Conservation (phyloP, 2,888 invertebrate genomes). For the Terebella lapidaria region DNA sequence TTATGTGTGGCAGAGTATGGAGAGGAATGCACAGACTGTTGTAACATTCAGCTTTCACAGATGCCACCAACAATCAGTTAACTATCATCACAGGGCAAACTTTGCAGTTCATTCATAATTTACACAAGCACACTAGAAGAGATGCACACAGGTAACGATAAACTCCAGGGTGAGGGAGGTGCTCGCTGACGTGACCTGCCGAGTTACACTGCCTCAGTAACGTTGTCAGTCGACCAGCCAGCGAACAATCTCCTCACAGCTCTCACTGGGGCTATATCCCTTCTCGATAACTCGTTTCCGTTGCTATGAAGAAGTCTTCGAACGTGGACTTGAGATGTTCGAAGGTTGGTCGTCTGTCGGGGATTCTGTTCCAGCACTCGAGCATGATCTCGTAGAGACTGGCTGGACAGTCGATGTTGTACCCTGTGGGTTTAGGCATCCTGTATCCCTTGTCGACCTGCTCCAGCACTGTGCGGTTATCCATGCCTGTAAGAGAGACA, state of each 20-base stretch:
- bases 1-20: no score
- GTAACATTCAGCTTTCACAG: no score
- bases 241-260: no score
- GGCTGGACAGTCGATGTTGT: constrained; percentile 68
- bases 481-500: constrained; percentile 9
- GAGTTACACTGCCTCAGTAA: no score
- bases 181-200: no score
- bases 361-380: constrained; percentile 56
- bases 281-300: constrained; percentile 46
- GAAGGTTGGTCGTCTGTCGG: constrained; percentile 94
- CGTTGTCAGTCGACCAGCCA: no score
- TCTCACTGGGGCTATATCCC: background rate
- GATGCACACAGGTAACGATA: background rate
- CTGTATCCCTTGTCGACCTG: constrained; percentile 93
- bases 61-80: no score
- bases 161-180: no score
- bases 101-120: no score
- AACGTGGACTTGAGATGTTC: constrained; percentile 64
- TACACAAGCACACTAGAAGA: no score
- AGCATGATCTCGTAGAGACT: constrained; percentile 91
- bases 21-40: no score
- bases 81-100: no score
- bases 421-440: constrained; percentile 80
- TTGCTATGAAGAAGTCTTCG: constrained; percentile 49
- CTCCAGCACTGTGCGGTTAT: constrained; percentile 62